Evolutionary conservation across 2,888 invertebrate genomes (phyloP).

Genomic region (Subacronicta megacephala): DNA sequence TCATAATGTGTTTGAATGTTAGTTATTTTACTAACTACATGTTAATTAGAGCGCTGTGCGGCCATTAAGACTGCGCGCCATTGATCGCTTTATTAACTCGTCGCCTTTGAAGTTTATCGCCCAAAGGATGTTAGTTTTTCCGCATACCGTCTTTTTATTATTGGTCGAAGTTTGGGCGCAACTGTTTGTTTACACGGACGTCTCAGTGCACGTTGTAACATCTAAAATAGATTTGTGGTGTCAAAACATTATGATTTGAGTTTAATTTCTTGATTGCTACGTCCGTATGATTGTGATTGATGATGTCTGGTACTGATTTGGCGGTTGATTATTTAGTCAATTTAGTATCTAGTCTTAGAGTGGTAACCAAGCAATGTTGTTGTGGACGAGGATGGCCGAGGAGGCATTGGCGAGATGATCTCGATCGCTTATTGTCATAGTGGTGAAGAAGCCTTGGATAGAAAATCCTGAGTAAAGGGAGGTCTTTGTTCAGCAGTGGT

Average conservation of each 20-base stretch:
- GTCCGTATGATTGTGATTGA: constrained; percentile 41
- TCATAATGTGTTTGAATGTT: constrained; percentile 56
- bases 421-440: no score
- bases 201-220: constrained; percentile 73
- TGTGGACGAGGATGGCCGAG: no score
- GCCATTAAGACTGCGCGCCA: constrained; percentile 78
- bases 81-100: constrained; percentile 84
- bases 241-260: constrained; percentile 83
- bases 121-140: constrained; percentile 89
- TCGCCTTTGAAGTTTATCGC: constrained; percentile 84
- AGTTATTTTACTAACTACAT: constrained; percentile 64
- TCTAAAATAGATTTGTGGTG: constrained; percentile 87
- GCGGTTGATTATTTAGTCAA: constrained; percentile 9
- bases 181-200: constrained; percentile 86
- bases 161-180: constrained; percentile 88
- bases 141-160: constrained; percentile 89
- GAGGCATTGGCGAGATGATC: no score
- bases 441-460: no score
- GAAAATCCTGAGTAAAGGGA: no score
- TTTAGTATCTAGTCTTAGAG: constrained; percentile 8
- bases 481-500: no score
- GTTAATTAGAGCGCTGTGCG: constrained; percentile 78
- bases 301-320: constrained; percentile 18
- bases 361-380: no score
- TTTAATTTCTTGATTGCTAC: constrained; percentile 72